phyloP scores from a whole-genome alignment of 2,113 vertebrate species.

The Pluvialis apricaria region DNA sequence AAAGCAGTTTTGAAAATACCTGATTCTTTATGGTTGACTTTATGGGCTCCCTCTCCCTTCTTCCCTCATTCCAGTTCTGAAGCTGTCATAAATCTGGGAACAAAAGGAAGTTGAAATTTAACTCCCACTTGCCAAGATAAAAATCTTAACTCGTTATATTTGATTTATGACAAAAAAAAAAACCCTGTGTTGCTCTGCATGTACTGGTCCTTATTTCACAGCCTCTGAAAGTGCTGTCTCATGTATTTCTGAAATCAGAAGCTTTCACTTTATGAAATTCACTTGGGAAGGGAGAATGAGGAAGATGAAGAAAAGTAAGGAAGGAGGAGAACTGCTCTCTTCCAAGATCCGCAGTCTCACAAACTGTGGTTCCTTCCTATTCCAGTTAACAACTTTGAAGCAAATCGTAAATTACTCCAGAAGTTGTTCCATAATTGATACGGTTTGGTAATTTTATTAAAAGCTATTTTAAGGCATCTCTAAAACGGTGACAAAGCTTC shows the following conservation, averaged over 20 bases:
- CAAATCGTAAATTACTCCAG: neutral
- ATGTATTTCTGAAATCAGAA: neutral
- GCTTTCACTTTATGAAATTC: neutral
- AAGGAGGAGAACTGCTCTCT: neutral
- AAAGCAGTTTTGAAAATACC: neutral
- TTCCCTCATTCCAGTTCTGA: neutral
- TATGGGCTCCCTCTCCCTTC: neutral
- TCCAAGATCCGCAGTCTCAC: neutral
- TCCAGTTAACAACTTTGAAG: neutral
- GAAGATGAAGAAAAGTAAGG: neutral
- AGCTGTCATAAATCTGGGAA: neutral
- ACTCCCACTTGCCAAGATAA: neutral
- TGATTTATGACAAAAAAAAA: neutral
- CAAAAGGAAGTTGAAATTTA: slow-evolving; percentile 4
- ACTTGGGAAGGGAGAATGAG: neutral
- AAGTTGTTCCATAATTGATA: neutral
- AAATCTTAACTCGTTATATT: neutral
- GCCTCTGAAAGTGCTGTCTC: neutral
- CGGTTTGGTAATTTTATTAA: neutral
- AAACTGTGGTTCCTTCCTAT: neutral
- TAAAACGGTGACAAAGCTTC: neutral
- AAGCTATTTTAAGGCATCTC: neutral
- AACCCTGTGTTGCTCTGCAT: neutral
- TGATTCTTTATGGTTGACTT: neutral
- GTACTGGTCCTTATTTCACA: neutral